Evolutionary conservation across 2,888 invertebrate species (phyloP), one percentile per base, ranked within the genome.

Genomic region (Vesta saturnalis): DNA sequence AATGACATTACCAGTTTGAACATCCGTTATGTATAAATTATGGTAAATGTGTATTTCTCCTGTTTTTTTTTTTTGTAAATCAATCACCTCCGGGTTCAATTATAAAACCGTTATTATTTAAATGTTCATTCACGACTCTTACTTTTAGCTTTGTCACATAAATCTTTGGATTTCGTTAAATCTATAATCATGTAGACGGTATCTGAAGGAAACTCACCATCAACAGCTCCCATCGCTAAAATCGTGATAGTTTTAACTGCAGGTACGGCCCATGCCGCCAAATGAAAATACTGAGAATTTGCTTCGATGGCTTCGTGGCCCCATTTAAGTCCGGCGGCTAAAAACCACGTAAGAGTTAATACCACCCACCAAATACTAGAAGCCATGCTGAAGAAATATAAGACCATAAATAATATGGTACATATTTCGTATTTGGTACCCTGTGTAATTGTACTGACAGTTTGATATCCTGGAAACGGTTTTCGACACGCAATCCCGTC

Each of bases 331-430:
- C 97, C 97, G 69, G 97, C 97, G 47, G 97, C 96, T 79, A 98
- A 86, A 85, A 97, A 97, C 97, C 97, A 98, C 63, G 97, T 97
- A 72, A 98, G 88, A 15, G 97, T 96, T 79, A 98, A 86, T 77
- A 97, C 92, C 60, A 97, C 96, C 97, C 97, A 98, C 97, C 98
- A 97, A 79, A 97, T 95, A 81, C 94, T 95, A 54, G 95, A 95
- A 21, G 97, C 96, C 95, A 97, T 97, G 81, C 94, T 94, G 83
- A 97, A 97, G 86, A 97, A 97, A 85, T 96, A 96, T 54, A 97
- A 89, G 79, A 96, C 89, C 96, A 98, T 97, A 85, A 98, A 98
- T 65, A 97, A 89, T 72, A 98, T 93, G 39, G 97, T 97, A 84
- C 97, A 98, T 78, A 89, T 85, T 83, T 92, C 92, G 83, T 91